Base-by-base conservation (phyloP, 2,113 vertebrate species). In the Crotalus helleri region DNA sequence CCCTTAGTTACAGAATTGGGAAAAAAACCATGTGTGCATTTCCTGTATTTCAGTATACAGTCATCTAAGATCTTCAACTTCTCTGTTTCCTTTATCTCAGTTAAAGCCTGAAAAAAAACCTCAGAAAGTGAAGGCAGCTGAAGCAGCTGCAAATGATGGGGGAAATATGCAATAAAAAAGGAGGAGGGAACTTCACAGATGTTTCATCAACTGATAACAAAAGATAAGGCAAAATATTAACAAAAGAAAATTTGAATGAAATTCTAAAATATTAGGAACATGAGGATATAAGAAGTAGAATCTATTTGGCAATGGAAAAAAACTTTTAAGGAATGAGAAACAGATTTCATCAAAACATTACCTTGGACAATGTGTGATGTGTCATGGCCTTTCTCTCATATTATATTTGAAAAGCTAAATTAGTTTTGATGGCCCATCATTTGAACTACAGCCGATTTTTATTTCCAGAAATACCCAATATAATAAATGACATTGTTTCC, bases 331-430 rank as follows among this genome's bases (percentile, higher is more conserved):
- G 17, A 81, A 44, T 81, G 17, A 19, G 17, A 19, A 81, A 44
- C 3, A 81, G 33, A 19, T 21, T 81, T 39, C 69, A 81, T 81
- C 15, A 74, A 39, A 74, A 39, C 33, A 81, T 81, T 19, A 19
- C 19, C 69, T 81, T 81, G 74, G 15, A 2, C 21, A 39, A 81
- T 39, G 6, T 74, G 69, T 39, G 5, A 15, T 10, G 8, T 26
- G 3, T 33, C 61, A 58, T 13, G 24, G 19, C 9, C 61, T 89
- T 88, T 33, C 46, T 39, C 13, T 0, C 0, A 3, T 0, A 5
- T 54, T 55, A 59, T 21, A 51, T 11, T 90, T 13, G 91, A 81
- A 81, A 24, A 49, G 0, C 29, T 74, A 90, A 85, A 0, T 51
- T 6, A n/a, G 55, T 51, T 90, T 53, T 4, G 46, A 8, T 57